Conservation (phyloP, 2,113 vertebrate species). For the Cyprinus carpio region DNA sequence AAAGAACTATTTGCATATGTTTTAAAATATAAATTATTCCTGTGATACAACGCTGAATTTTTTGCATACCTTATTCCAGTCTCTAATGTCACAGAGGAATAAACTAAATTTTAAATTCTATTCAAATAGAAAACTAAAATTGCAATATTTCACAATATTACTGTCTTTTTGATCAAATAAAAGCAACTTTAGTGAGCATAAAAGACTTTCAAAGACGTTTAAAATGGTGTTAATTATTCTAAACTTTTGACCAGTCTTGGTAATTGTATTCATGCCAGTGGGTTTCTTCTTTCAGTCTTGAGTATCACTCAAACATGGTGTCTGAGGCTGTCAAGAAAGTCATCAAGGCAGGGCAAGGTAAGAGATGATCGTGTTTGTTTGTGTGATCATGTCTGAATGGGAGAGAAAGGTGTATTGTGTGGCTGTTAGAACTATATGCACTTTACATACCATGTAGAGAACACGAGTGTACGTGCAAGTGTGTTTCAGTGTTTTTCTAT, state of each 20-base stretch:
- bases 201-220: not conserved
- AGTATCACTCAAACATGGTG: slow-evolving; percentile 88
- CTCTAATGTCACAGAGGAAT: no score
- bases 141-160: no score
- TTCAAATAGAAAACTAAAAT: no score
- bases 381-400: slow-evolving; percentile 20
- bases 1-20: no score
- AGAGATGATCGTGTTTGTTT: slow-evolving; percentile 28
- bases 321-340: slow-evolving; percentile 92
- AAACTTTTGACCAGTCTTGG: not conserved
- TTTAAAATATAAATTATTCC: no score
- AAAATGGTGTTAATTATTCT: not conserved
- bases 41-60: no score
- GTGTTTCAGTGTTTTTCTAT: not conserved
- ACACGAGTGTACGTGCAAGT: not conserved
- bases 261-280: not conserved
- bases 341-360: slow-evolving; percentile 94
- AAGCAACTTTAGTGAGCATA: no score
- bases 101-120: no score
- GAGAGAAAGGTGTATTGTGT: not conserved
- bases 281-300: slow-evolving; percentile 79
- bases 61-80: no score
- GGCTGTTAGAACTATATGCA: not conserved
- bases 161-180: no score
- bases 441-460: not conserved